A percentile compares a stretch with the other conserved stretches of the same genome.
Conservation (phyloP, 1,140 invertebrate genomes). For the Listronotus oregonensis region DNA sequence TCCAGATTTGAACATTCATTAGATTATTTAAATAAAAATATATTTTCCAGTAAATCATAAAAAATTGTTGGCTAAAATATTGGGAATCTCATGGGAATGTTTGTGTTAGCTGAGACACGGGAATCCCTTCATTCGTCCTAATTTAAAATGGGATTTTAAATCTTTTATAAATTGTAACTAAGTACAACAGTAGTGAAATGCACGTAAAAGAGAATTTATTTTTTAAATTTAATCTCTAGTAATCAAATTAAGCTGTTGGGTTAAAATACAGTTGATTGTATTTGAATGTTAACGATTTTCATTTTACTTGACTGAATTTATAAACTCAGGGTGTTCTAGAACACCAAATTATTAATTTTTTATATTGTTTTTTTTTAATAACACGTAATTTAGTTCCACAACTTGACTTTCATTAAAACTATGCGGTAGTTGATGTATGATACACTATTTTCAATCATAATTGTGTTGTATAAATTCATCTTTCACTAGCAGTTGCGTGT, state of each 20-base stretch:
- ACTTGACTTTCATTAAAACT: background rate
- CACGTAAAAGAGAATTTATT: slow-evolving; percentile 3
- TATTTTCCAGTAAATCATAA: too few species aligned
- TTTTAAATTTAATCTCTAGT: background rate
- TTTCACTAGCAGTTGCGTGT: background rate
- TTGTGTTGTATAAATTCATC: slow-evolving; percentile 13
- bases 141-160: background rate
- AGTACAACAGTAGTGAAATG: slow-evolving; percentile 8
- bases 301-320: too few species aligned
- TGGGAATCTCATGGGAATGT: too few species aligned
- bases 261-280: slow-evolving; percentile 4
- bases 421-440: background rate
- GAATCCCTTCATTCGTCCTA: too few species aligned
- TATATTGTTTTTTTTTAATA: too few species aligned
- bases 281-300: background rate
- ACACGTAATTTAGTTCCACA: background rate
- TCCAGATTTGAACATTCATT: too few species aligned
- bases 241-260: background rate
- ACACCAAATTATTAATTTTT: too few species aligned
- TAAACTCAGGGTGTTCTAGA: too few species aligned
- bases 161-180: slow-evolving; percentile 11
- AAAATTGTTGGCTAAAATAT: too few species aligned
- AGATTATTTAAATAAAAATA: too few species aligned
- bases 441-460: background rate
- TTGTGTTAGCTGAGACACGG: too few species aligned